Base-by-base conservation (phyloP, 2,797 vertebrate species). In the Pseudochromis fuscus region DNA sequence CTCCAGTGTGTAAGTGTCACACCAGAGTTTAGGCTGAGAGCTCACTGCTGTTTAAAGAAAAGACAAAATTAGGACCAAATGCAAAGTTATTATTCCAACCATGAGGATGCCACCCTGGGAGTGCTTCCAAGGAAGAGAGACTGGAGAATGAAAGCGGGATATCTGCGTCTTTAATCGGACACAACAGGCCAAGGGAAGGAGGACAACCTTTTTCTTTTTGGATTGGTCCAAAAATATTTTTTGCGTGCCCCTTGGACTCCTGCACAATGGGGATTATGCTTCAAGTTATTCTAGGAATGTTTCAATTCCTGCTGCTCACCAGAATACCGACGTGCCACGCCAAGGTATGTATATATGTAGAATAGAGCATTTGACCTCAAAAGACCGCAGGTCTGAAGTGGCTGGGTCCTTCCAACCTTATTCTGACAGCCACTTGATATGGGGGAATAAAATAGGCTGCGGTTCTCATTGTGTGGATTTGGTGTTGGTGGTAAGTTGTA, bases 221-320 rank as follows among this genome's bases (percentile, higher is more conserved):
- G 90, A 87, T 88, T 89, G 90, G 73, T 75, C 88, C 83, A 87
- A 90, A 91, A 73, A 80, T 44, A 68, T 73, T 87, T 77, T 84
- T 89, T 86, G 67, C 72, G 61, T 85, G 86, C 73, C 77, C 84
- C 82, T 76, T 80, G 79, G 86, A 92, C 89, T 88, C 66, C 86
- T 90, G 81, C 90, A 94, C 93, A 87, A 95, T 95, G 94, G 92
- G 93, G 92, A 94, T 94, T 92, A 94, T 92, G 85, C 93, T 94
- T 73, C 93, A 95, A 94, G 93, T 95, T 94, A 94, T 95, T 93
- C 88, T 95, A 79, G 94, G 94, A 94, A 94, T 95, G 93, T 94
- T 95, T 94, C 94, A 95, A 75, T 92, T 95, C 91, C 92, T 95
- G 83, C 92, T 94, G 72, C 91, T 95, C 78, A 87, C 93, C 86